These are phyloP conservation scores for Gastrophryne carolinensis DNA, from an alignment of 2,797 vertebrate genomes.

Conservation along the genomic window DNA sequence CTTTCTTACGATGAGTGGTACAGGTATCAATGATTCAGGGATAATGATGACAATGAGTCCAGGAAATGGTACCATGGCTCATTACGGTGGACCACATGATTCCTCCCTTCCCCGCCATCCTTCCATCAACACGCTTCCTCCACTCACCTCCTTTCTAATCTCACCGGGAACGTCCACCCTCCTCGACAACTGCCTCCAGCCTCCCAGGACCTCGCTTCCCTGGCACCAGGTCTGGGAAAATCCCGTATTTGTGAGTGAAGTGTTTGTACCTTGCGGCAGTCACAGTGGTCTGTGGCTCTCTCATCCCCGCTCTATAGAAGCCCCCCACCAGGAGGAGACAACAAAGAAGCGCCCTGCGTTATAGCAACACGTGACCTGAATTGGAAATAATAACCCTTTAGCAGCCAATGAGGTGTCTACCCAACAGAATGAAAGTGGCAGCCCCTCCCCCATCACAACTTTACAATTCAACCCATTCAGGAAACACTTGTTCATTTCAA, in stretches of 20 bases:
- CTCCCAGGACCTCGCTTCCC: not conserved
- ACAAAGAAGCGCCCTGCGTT: conserved; percentile 50
- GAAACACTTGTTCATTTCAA: not conserved
- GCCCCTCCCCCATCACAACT: not conserved
- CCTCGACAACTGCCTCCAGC: conserved; percentile 28
- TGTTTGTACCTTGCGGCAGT: conserved; percentile 26
- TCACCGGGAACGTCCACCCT: not conserved
- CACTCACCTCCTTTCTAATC: conserved; percentile 18
- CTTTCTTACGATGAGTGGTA: too few relatives aligned
- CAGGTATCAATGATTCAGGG: too few relatives aligned
- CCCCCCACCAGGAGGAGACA: conserved; percentile 49
- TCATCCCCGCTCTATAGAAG: conserved; percentile 40
- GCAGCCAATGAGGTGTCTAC: conserved; percentile 10
- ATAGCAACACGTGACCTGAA: conserved; percentile 58
- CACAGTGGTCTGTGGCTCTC: conserved; percentile 17
- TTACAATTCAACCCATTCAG: not conserved
- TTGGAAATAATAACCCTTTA: conserved; percentile 54
- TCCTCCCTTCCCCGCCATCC: not conserved
- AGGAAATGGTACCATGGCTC: not conserved
- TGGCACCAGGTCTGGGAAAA: not conserved
- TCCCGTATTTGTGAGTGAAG: not conserved
- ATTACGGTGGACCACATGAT: not conserved
- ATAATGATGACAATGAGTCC: not conserved
- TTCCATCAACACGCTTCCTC: not conserved
- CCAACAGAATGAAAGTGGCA: not conserved